phyloP scores from a whole-genome alignment of 1,140 invertebrate species.

The Atta colombica region DNA sequence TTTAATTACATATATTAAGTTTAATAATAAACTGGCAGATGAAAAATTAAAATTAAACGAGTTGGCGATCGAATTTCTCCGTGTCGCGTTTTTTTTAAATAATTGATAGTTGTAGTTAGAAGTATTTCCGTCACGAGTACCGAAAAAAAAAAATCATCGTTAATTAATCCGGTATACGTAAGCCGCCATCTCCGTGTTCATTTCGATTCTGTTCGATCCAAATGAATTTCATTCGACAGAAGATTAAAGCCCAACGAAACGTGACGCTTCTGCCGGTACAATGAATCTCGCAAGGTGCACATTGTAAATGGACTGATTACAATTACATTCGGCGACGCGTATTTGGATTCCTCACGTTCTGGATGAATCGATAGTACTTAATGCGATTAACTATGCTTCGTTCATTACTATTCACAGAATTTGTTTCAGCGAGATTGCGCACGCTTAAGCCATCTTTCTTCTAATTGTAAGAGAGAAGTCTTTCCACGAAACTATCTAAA shows the following conservation, averaged over 20 bases:
- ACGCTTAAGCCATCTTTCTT: not conserved
- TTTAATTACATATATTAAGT: not conserved
- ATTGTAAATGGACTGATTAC: conserved; percentile 68
- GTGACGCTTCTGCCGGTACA: conserved; percentile 33
- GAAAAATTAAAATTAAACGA: conserved; percentile 5
- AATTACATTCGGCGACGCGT: not conserved
- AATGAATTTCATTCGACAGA: conserved; percentile 14
- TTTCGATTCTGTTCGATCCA: conserved; percentile 25
- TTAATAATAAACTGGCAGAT: conserved; percentile 22
- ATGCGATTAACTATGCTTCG: conserved; percentile 59
- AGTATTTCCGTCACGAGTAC: conserved; percentile 9
- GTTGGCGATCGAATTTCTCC: not conserved
- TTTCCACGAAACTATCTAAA: conserved; percentile 35
- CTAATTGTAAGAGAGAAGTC: not conserved
- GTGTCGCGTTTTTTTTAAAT: conserved; percentile 1
- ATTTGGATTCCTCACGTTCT: conserved; percentile 34
- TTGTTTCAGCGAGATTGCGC: not conserved
- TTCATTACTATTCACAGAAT: conserved; percentile 34
- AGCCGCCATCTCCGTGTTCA: conserved; percentile 4
- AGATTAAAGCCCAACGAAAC: conserved; percentile 43
- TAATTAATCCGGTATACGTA: conserved; percentile 45
- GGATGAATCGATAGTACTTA: conserved; percentile 63
- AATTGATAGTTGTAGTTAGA: conserved; percentile 18
- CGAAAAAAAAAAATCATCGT: conserved; percentile 15
- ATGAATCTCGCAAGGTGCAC: conserved; percentile 45